These are phyloP conservation scores for Onychomys torridus DNA, from an alignment of 2,797 vertebrate species.

Conservation along the genomic window DNA sequence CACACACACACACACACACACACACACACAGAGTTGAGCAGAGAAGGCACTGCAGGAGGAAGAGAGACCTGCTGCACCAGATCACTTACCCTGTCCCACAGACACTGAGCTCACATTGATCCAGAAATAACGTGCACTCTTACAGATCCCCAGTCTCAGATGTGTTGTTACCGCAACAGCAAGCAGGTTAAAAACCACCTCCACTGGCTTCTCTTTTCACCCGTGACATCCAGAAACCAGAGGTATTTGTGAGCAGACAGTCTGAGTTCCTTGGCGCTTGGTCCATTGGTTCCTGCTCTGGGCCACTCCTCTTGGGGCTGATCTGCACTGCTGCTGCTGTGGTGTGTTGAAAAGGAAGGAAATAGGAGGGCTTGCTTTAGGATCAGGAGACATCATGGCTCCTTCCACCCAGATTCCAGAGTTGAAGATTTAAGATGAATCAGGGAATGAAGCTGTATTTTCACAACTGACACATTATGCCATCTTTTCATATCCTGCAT, in stretches of 20 bases:
- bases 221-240: background rate
- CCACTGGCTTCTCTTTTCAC: background rate
- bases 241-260: background rate
- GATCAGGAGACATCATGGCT: background rate
- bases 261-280: background rate
- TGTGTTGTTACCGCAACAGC: background rate
- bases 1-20: background rate
- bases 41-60: background rate
- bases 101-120: background rate
- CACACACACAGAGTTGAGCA: background rate
- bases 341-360: conserved; percentile 19
- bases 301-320: background rate
- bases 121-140: background rate
- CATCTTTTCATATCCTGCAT: conserved; percentile 46
- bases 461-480: conserved; percentile 36
- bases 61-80: background rate
- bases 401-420: background rate
- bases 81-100: background rate
- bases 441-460: conserved; percentile 23
- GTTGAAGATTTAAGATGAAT: conserved; percentile 18
- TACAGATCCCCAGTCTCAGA: too few relatives aligned
- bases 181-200: background rate
- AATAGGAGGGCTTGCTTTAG: conserved; percentile 11
- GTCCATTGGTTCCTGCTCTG: background rate
- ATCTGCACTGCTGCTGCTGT: background rate